A percentile compares a stretch with the other conserved stretches of the same genome.
phyloP scores from a whole-genome alignment of 2,888 invertebrate genomes.

The Drosophila percnosoma region DNA sequence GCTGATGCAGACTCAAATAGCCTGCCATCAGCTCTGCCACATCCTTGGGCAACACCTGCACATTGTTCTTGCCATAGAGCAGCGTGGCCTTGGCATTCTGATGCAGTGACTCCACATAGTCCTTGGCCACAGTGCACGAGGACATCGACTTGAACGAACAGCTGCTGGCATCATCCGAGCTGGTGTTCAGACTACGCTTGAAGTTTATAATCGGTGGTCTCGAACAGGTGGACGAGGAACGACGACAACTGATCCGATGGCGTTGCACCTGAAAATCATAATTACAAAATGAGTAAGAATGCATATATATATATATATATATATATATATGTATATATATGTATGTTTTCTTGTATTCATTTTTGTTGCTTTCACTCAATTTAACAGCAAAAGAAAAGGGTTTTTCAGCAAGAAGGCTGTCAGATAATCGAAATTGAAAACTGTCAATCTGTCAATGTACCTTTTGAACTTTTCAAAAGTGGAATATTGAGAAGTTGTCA shows the following conservation, averaged over 20 bases:
- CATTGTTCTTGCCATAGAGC: slow-evolving; percentile 97
- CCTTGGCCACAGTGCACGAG: slow-evolving; percentile 88
- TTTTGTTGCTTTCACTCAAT: too few relatives aligned
- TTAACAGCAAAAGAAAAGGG: too few relatives aligned
- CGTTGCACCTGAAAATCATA: slow-evolving; percentile 85
- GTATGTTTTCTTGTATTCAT: too few relatives aligned
- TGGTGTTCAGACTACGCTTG: slow-evolving; percentile 90
- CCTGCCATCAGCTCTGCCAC: slow-evolving; percentile 93
- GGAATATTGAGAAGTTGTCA: too few relatives aligned
- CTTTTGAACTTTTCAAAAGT: too few relatives aligned
- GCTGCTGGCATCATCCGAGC: slow-evolving; percentile 89
- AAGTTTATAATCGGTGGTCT: slow-evolving; percentile 90
- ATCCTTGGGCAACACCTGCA: slow-evolving; percentile 94
- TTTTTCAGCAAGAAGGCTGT: too few relatives aligned
- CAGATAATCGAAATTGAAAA: too few relatives aligned
- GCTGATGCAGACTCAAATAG: slow-evolving; percentile 96
- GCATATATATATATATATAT: too few relatives aligned
- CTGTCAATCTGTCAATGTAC: too few relatives aligned
- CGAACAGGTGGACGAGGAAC: slow-evolving; percentile 90
- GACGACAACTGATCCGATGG: slow-evolving; percentile 91
- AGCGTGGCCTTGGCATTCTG: slow-evolving; percentile 96
- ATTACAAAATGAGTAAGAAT: not conserved
- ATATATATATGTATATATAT: too few relatives aligned
- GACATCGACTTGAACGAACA: slow-evolving; percentile 82
- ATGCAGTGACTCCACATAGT: slow-evolving; percentile 97